Percentiles rank a stretch among this genome's conserved stretches.
phyloP scores from a whole-genome alignment of 2,113 vertebrate species.

The Callionymus lyra region DNA sequence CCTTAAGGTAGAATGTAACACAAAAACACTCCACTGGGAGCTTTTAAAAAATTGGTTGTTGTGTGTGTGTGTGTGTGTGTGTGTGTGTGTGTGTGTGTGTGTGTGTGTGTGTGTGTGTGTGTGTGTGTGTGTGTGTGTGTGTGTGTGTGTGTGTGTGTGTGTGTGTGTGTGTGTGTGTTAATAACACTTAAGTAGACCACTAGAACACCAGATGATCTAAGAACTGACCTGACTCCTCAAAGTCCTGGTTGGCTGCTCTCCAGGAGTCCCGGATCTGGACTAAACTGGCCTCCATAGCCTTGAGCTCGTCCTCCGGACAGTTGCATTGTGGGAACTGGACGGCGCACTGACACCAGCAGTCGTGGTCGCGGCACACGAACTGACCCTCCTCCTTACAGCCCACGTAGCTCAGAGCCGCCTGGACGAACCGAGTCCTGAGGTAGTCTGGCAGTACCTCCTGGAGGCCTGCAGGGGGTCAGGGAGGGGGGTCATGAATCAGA shows the following conservation, averaged over 20 bases:
- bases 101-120: no score
- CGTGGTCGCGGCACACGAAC: constrained; percentile 68
- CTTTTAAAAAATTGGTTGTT: no score
- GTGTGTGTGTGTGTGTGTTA: no score
- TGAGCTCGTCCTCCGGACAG: constrained; percentile 68
- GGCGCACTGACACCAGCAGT: constrained; percentile 75
- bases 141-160: no score
- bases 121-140: no score
- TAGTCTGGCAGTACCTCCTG: constrained; percentile 71
- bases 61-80: no score
- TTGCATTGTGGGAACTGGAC: constrained; percentile 66
- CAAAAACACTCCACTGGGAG: no score
- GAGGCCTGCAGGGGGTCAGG: constrained; percentile 50
- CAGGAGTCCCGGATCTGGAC: constrained; percentile 63
- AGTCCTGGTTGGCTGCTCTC: constrained; percentile 64
- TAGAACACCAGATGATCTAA: no score
- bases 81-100: no score
- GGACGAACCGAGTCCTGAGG: constrained; percentile 65
- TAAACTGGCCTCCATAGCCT: constrained; percentile 67
- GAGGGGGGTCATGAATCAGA: no score
- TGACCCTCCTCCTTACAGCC: constrained; percentile 73
- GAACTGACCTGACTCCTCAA: constrained; percentile 72
- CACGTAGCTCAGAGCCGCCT: constrained; percentile 74
- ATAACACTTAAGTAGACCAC: no score
- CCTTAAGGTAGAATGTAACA: no score